A percentile compares a stretch with the other conserved stretches of the same genome.
phyloP scores from a whole-genome alignment of 1,140 invertebrate species.

The Magallana ariakensis region DNA sequence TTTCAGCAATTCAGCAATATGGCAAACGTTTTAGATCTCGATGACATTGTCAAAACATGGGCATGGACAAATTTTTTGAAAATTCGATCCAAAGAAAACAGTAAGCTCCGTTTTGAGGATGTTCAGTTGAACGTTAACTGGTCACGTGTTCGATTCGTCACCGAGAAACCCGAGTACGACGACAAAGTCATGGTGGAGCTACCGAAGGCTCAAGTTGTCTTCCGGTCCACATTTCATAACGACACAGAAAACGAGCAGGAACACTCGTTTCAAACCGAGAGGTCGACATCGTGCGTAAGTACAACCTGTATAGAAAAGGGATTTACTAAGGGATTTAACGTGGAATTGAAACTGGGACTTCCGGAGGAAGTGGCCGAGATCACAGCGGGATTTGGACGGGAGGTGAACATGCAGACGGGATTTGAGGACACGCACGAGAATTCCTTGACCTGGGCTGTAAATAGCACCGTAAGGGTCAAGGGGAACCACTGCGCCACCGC shows the following conservation, averaged over 20 bases:
- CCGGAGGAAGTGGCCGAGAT: constrained; percentile 79
- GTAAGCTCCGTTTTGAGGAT: constrained; percentile 76
- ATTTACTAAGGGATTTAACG: constrained; percentile 79
- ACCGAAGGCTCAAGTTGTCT: constrained; percentile 74
- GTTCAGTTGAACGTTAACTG: constrained; percentile 78
- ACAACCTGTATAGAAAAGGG: constrained; percentile 79
- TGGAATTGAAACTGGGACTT: constrained; percentile 80
- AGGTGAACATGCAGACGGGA: constrained; percentile 79
- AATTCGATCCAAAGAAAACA: constrained; percentile 75
- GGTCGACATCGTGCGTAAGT: constrained; percentile 79
- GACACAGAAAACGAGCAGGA: constrained; percentile 79
- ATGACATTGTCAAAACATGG: constrained; percentile 79
- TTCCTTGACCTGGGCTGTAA: constrained; percentile 80
- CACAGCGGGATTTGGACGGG: constrained; percentile 81
- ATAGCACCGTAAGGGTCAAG: constrained; percentile 80
- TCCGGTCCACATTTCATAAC: constrained; percentile 81
- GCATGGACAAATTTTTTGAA: constrained; percentile 78
- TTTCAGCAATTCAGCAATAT: constrained; percentile 37
- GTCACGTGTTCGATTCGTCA: constrained; percentile 76
- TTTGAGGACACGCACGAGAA: constrained; percentile 79
- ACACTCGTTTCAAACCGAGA: constrained; percentile 81
- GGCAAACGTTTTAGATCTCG: constrained; percentile 77
- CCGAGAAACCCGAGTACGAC: constrained; percentile 76
- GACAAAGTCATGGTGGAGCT: constrained; percentile 65
- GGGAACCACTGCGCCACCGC: constrained; percentile 77